A percentile compares a stretch with the other conserved stretches of the same genome.
These are phyloP conservation scores for Empidonax traillii DNA, from an alignment of 2,113 vertebrate genomes.

Conservation along the genomic window DNA sequence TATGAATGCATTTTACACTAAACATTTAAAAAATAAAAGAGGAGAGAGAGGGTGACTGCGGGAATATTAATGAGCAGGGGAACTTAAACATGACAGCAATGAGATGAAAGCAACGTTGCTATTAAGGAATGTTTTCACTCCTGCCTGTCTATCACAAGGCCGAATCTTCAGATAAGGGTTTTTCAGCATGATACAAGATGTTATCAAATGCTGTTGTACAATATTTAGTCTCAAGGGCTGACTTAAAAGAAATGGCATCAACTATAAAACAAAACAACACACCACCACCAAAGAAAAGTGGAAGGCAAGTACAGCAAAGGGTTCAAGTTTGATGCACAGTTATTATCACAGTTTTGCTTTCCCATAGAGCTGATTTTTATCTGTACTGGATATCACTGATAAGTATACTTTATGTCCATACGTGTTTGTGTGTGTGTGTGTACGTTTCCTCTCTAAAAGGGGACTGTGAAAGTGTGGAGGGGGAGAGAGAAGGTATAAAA, in stretches of 20 bases:
- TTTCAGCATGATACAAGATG: constrained; percentile 80
- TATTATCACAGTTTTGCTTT: constrained; percentile 43
- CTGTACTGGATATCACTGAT: constrained; percentile 36
- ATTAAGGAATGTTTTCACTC: constrained; percentile 65
- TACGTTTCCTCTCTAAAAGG: constrained; percentile 10
- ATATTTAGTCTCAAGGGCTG: constrained; percentile 80
- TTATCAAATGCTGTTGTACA: constrained; percentile 81
- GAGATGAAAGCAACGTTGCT: constrained; percentile 52
- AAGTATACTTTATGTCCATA: constrained; percentile 20
- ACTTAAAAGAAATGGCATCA: constrained; percentile 84
- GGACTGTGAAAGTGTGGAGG: background rate
- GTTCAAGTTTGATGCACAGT: constrained; percentile 41
- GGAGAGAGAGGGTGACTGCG: background rate
- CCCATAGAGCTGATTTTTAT: constrained; percentile 57
- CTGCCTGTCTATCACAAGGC: constrained; percentile 72
- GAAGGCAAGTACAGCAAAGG: background rate
- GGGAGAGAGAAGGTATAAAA: constrained; percentile 50
- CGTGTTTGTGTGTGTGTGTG: background rate
- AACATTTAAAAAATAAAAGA: constrained; percentile 61
- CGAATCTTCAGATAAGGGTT: constrained; percentile 83
- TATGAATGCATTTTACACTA: constrained; percentile 38
- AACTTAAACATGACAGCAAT: constrained; percentile 18
- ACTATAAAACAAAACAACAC: constrained; percentile 58
- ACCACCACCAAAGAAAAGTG: constrained; percentile 54
- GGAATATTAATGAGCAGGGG: constrained; percentile 54